A percentile compares a stretch with the other conserved stretches of the same genome.
These are phyloP conservation scores for Drosophila prostipennis DNA, from an alignment of 2,888 invertebrate species.

Conservation along the genomic window DNA sequence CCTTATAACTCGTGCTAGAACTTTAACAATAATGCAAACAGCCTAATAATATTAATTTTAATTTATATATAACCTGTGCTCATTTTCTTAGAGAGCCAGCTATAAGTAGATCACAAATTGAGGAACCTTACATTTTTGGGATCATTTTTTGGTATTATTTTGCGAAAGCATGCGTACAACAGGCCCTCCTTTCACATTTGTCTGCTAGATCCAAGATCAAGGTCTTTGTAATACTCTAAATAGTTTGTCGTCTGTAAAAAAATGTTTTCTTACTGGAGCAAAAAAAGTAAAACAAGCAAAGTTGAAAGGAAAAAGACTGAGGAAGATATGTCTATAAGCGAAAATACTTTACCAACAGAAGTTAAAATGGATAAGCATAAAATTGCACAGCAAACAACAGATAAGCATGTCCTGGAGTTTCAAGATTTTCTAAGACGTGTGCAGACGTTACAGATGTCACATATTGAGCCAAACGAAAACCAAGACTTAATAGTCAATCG, in stretches of 20 bases:
- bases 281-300: slow-evolving; percentile 38
- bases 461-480: slow-evolving; percentile 8
- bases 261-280: slow-evolving; percentile 70
- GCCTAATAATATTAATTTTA: not conserved
- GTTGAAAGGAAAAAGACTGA: not conserved
- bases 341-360: slow-evolving; percentile 1
- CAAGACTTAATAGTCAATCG: not conserved
- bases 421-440: slow-evolving; percentile 76
- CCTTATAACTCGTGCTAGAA: not conserved
- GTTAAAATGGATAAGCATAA: slow-evolving; percentile 4
- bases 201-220: slow-evolving; percentile 51
- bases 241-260: slow-evolving; percentile 15
- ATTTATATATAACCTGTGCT: not conserved
- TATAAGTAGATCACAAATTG: not conserved
- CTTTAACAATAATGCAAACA: not conserved
- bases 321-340: not conserved
- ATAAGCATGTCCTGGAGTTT: slow-evolving; percentile 66
- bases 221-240: slow-evolving; percentile 40
- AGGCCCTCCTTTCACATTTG: slow-evolving; percentile 44
- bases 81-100: not conserved
- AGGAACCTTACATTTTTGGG: slow-evolving; percentile 5
- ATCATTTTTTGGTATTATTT: slow-evolving; percentile 5
- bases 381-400: slow-evolving; percentile 23
- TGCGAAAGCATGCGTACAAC: slow-evolving; percentile 16
- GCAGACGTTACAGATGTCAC: slow-evolving; percentile 75